Evolutionary conservation across 1,140 invertebrate genomes (phyloP).

Genomic region (Kradibia gibbosae): DNA sequence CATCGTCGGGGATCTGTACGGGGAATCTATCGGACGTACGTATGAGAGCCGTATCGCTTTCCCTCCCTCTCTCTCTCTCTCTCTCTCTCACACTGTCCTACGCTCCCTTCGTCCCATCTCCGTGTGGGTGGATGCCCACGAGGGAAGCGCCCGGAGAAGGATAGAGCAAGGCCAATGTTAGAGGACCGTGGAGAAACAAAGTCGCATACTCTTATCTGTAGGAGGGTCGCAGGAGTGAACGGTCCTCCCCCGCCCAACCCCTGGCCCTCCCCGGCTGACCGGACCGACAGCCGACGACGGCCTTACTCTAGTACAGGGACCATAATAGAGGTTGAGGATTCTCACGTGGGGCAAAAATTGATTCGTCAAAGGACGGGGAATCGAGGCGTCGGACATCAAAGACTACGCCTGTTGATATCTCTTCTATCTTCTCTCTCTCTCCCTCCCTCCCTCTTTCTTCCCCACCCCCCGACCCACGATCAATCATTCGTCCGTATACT

Average conservation of each 20-base stretch:
- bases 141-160: background rate
- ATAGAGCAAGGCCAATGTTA: background rate
- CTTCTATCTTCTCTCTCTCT: background rate
- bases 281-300: background rate
- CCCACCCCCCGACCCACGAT: too few relatives aligned
- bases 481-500: background rate
- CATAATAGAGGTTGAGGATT: too few relatives aligned
- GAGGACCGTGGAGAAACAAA: slow-evolving; percentile 13
- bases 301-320: too few relatives aligned
- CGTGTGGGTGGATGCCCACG: too few relatives aligned
- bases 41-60: too few relatives aligned
- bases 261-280: background rate
- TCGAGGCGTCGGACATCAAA: background rate
- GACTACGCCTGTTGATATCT: background rate
- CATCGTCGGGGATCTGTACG: slow-evolving; percentile 18
- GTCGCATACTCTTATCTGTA: slow-evolving; percentile 30
- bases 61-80: too few relatives aligned
- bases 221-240: background rate
- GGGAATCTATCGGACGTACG: slow-evolving; percentile 11
- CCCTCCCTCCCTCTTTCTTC: background rate
- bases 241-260: background rate
- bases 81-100: too few relatives aligned
- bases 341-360: background rate
- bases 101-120: too few relatives aligned
- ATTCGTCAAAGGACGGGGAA: background rate